Conservation (phyloP, 2,888 invertebrate genomes). For the Xestia ashworthii region DNA sequence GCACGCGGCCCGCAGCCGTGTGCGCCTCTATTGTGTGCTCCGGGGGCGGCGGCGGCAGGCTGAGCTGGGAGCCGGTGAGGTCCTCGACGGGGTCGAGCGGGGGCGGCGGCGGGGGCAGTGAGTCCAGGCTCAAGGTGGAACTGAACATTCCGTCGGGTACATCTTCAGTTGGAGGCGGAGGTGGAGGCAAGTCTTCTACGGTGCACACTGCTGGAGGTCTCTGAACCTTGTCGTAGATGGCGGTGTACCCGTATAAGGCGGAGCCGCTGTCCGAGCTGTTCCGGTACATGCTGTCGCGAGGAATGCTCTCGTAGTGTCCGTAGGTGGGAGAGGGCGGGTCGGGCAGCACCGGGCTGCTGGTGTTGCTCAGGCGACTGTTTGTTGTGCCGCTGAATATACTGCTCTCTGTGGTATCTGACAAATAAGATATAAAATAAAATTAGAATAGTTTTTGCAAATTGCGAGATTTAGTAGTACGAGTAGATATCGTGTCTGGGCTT, state of each 20-base stretch:
- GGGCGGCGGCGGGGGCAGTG: conserved; percentile 95
- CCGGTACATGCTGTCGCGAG: conserved; percentile 77
- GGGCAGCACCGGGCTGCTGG: conserved; percentile 73
- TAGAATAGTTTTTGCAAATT: background rate
- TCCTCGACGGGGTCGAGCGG: conserved; percentile 91
- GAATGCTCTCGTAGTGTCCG: conserved; percentile 81
- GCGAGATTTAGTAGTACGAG: background rate
- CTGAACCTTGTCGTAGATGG: conserved; percentile 87
- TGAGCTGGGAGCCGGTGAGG: conserved; percentile 93
- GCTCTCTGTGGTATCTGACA: conserved; percentile 77
- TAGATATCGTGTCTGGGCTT: background rate
- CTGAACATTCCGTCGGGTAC: conserved; percentile 91
- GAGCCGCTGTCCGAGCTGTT: conserved; percentile 80
- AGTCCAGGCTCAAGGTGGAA: conserved; percentile 94
- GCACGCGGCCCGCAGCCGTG: conserved; percentile 82
- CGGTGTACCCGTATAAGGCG: conserved; percentile 85
- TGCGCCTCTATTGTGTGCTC: conserved; percentile 85
- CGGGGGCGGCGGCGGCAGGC: conserved; percentile 94
- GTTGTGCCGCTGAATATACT: conserved; percentile 72
- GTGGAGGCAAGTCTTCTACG: conserved; percentile 90
- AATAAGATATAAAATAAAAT: conserved; percentile 7
- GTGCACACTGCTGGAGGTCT: conserved; percentile 73
- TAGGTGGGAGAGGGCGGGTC: conserved; percentile 79
- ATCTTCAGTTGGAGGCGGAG: conserved; percentile 93
- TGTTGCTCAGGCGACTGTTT: conserved; percentile 69